phyloP scores from a whole-genome alignment of 2,797 vertebrate genomes.

The Cirrhinus molitorella region DNA sequence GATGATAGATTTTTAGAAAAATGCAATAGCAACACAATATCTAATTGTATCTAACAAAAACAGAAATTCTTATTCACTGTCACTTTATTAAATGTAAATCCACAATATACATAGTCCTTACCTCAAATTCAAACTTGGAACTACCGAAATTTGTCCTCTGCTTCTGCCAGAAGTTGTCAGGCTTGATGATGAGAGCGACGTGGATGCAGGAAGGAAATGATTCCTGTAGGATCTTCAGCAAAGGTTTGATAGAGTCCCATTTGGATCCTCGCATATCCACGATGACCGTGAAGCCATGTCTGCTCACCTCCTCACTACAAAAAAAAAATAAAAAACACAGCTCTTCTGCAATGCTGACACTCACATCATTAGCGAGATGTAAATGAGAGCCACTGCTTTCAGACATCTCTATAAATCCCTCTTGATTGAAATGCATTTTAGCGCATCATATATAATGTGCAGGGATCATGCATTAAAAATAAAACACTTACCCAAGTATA shows the following conservation, averaged over 20 bases:
- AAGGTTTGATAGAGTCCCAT: constrained; percentile 99
- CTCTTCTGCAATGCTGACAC: constrained; percentile 1
- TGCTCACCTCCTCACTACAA: constrained; percentile 92
- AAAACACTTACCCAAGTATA: constrained; percentile 22
- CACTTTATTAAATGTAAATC: not conserved
- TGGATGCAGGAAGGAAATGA: constrained; percentile 90
- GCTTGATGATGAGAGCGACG: constrained; percentile 90
- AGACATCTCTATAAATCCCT: not conserved
- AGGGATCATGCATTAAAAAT: not conserved
- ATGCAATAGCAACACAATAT: not conserved
- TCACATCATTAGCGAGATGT: not conserved
- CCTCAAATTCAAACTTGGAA: constrained; percentile 99
- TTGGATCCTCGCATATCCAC: constrained; percentile 99
- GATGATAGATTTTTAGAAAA: not conserved
- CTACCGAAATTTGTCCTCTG: constrained; percentile 98
- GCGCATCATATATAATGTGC: not conserved
- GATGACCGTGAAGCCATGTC: constrained; percentile 97
- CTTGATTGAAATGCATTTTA: not conserved
- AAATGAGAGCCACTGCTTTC: not conserved
- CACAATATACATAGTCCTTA: constrained; percentile 63
- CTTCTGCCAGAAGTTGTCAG: constrained; percentile 92
- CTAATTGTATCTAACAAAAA: not conserved
- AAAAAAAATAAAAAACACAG: constrained; percentile 36
- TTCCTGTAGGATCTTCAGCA: constrained; percentile 97
- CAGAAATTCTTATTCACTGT: not conserved